Evolutionary conservation across 2,113 vertebrate species (phyloP).

Genomic region (Sitta europaea): DNA sequence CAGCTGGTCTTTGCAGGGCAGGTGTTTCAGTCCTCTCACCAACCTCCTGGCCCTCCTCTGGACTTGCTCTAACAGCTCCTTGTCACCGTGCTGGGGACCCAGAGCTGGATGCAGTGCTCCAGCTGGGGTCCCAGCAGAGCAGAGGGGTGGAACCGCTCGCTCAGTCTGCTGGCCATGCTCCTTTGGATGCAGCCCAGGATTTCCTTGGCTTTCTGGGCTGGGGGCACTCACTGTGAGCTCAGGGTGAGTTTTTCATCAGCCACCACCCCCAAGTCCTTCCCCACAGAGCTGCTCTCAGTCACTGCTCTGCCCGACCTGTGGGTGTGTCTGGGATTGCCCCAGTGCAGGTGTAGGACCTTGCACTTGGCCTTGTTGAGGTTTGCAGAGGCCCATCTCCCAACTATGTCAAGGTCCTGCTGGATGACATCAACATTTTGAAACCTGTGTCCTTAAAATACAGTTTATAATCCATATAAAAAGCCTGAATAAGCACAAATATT

Average conservation of each 20-base stretch:
- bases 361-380: not conserved
- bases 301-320: not conserved
- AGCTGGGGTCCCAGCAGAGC: not conserved
- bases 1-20: rapidly evolving
- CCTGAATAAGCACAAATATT: not conserved
- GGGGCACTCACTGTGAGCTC: rapidly evolving
- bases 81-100: not conserved
- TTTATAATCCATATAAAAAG: not conserved
- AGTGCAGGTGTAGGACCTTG: not conserved
- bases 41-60: not conserved
- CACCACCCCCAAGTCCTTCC: not conserved
- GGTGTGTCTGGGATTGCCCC: not conserved
- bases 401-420: not conserved
- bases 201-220: not conserved
- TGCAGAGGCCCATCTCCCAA: not conserved
- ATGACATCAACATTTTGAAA: not conserved
- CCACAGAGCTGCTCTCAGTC: not conserved
- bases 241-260: not conserved
- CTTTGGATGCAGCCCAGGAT: not conserved
- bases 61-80: not conserved
- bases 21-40: not conserved
- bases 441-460: not conserved
- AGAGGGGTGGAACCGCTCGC: not conserved
- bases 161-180: rapidly evolving
- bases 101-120: not conserved